A percentile compares a stretch with the other conserved stretches of the same genome.
phyloP scores from a whole-genome alignment of 2,888 invertebrate species.

The Meloe dianella region DNA sequence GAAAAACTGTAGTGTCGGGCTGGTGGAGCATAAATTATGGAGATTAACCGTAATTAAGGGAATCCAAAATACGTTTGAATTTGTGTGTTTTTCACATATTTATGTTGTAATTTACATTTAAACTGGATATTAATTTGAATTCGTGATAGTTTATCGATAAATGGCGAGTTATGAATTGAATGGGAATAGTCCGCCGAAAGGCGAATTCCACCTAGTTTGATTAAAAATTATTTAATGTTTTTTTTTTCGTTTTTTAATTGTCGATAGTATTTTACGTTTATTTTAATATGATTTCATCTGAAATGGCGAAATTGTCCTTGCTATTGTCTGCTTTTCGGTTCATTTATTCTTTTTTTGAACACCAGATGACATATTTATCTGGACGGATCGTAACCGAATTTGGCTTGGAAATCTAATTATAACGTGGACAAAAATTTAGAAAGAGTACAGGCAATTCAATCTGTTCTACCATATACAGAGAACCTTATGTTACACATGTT shows the following conservation, averaged over 20 bases:
- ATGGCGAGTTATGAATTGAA: constrained; percentile 3
- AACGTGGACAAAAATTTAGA: constrained; percentile 43
- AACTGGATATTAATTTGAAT: constrained; percentile 2
- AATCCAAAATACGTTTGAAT: constrained; percentile 3
- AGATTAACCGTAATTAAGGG: constrained; percentile 11
- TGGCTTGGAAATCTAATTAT: constrained; percentile 42
- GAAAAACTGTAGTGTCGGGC: not conserved
- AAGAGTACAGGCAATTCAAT: constrained; percentile 42
- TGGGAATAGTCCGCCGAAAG: not conserved
- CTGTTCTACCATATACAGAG: constrained; percentile 35
- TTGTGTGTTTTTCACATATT: constrained; percentile 16
- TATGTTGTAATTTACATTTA: constrained; percentile 17
- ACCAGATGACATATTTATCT: not conserved
- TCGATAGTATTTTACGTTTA: not conserved
- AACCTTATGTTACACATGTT: constrained; percentile 38
- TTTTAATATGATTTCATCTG: not conserved
- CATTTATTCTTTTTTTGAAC: not conserved
- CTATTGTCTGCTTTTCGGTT: constrained; percentile 4
- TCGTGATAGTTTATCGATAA: constrained; percentile 12
- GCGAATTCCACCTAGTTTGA: not conserved
- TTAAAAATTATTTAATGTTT: not conserved
- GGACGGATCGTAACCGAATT: constrained; percentile 11
- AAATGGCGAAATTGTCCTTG: not conserved
- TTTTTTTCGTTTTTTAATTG: not conserved
- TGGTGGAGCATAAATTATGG: constrained; percentile 8